These are phyloP conservation scores for Chrysotoxum bicinctum DNA, from an alignment of 2,888 invertebrate species.

Conservation along the genomic window DNA sequence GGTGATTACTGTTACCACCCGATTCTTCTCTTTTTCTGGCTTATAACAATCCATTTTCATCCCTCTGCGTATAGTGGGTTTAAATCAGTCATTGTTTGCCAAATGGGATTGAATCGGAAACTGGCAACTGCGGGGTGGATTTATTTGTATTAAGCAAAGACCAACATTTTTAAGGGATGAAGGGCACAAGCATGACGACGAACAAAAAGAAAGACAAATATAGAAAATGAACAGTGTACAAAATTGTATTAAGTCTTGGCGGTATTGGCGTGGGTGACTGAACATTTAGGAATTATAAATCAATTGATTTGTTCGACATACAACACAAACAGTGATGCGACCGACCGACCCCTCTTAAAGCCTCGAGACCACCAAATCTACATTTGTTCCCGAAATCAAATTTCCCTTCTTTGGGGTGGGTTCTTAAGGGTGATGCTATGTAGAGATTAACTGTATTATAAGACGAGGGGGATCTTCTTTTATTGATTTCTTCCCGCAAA, in stretches of 20 bases:
- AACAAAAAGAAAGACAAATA: conserved; percentile 6
- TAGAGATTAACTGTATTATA: conserved; percentile 38
- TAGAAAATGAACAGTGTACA: conserved; percentile 3
- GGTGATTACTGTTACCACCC: conserved; percentile 24
- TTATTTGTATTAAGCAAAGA: conserved; percentile 52
- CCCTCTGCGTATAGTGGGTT: conserved; percentile 33
- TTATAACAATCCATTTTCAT: conserved; percentile 32
- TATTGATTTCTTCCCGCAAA: conserved; percentile 50
- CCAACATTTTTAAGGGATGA: conserved; percentile 54
- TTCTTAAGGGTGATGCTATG: conserved; percentile 7
- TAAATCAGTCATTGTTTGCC: conserved; percentile 64
- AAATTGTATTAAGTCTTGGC: background rate
- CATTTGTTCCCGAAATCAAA: conserved; percentile 46
- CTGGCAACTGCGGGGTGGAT: conserved; percentile 18
- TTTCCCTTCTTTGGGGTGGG: background rate
- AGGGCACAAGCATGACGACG: conserved; percentile 16
- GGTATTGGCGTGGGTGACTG: conserved; percentile 9
- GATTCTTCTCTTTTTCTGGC: background rate
- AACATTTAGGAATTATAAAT: conserved; percentile 67
- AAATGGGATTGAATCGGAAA: conserved; percentile 58
- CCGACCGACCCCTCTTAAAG: conserved; percentile 38
- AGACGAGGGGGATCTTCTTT: conserved; percentile 26
- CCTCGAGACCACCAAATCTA: conserved; percentile 42
- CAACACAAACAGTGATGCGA: conserved; percentile 37
- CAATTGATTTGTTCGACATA: conserved; percentile 69